These are phyloP conservation scores for Bombus affinis DNA, from an alignment of 1,140 invertebrate species.

Conservation along the genomic window DNA sequence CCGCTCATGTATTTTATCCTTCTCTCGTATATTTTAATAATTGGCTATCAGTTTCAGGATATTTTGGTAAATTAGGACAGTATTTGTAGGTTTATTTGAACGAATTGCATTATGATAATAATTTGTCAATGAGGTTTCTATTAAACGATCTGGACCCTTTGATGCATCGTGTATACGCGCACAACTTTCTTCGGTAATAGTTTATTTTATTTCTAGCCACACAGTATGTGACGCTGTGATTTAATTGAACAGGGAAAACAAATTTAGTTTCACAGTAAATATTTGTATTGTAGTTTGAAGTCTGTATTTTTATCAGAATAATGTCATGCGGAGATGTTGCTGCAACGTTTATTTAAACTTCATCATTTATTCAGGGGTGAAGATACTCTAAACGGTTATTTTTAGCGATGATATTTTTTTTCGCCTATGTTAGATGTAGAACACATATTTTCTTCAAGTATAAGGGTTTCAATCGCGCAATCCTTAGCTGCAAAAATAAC, in stretches of 20 bases:
- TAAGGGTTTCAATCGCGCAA: background rate
- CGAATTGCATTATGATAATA: background rate
- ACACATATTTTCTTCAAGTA: background rate
- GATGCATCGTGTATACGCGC: background rate
- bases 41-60: background rate
- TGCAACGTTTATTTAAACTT: background rate
- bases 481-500: background rate
- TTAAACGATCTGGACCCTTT: background rate
- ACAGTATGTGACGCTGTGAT: background rate
- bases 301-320: background rate
- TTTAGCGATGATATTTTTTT: background rate
- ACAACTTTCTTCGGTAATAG: too few species aligned
- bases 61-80: background rate
- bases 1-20: background rate
- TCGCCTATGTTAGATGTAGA: too few species aligned
- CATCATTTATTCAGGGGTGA: background rate
- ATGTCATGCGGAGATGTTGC: background rate
- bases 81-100: background rate
- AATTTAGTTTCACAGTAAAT: background rate
- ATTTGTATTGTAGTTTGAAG: background rate
- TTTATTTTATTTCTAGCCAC: background rate
- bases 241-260: background rate
- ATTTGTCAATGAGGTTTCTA: background rate
- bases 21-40: background rate
- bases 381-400: background rate